Evolutionary conservation across 2,888 invertebrate species (phyloP), one percentile per base, ranked within the genome.

Genomic region (Autographa gamma): DNA sequence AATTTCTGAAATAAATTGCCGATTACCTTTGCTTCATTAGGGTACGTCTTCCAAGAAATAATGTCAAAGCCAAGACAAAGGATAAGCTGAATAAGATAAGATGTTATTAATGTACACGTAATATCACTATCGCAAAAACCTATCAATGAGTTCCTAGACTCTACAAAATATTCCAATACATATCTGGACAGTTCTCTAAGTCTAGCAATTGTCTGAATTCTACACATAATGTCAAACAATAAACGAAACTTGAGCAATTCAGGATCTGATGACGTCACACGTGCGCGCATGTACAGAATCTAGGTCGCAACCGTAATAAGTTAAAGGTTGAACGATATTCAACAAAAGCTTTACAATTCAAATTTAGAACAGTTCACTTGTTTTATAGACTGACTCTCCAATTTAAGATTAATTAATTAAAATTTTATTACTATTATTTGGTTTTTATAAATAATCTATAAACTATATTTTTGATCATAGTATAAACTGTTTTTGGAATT

Each of bases 191-290:
- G 3, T n/a, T n/a, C 48, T 7, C n/a, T 48, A 2, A 6, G 48
- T n/a, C 48, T n/a, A n/a, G 13, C 19, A 14, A 4, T 11, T 11
- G 13, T 5, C 19, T 13, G 25, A 25, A 3, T 25, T 56, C 54
- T n/a, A n/a, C 6, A 8, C 16, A n/a, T 48, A 48, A n/a, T 48
- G n/a, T 48, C 54, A 56, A 25, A 56, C 54, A 25, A 56, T 56
- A 11, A 14, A 25, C 13, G 13, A 13, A 19, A 25, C 54, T 25
- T 13, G 13, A 25, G 19, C 54, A 56, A 56, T 56, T 19, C 54
- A 56, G 54, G 54, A 56, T 56, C 25, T 13, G 6, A 25, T 56
- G 54, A 56, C 54, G 54, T 56, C 54, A 54, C 54, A 56, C 54
- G 0, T 13, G 13, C 25, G 19, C 54, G 48, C 54, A 54, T 54